Evolutionary conservation across 2,113 vertebrate species (phyloP).

Genomic region (Myrmecobius fasciatus): DNA sequence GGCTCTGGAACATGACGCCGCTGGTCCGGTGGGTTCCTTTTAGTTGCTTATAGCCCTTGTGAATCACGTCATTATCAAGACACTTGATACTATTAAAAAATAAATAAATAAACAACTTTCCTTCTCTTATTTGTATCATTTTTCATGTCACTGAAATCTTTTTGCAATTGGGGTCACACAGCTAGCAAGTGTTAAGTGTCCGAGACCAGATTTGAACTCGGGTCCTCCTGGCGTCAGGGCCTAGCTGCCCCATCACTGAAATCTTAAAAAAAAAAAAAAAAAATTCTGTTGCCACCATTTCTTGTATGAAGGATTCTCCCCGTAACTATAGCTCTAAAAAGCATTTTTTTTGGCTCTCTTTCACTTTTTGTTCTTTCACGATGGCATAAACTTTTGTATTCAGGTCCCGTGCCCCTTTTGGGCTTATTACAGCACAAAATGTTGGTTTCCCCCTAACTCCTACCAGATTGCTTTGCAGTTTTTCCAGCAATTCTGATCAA

Average conservation of each 20-base stretch:
- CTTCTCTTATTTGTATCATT: neutral
- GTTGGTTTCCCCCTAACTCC: neutral
- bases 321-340: neutral
- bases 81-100: neutral
- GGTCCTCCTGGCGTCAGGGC: too few species aligned
- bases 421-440: neutral
- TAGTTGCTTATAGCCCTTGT: neutral
- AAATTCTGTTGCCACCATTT: neutral
- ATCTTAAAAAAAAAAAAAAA: too few species aligned
- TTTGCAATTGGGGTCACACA: too few species aligned
- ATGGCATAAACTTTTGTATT: neutral
- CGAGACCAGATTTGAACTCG: too few species aligned
- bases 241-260: too few species aligned
- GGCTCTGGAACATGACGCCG: too few species aligned
- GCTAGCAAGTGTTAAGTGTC: too few species aligned
- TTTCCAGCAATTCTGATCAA: neutral
- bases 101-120: neutral
- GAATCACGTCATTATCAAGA: neutral
- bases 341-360: neutral
- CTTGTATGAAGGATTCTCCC: neutral
- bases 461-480: neutral
- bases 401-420: neutral
- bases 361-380: neutral
- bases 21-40: neutral
- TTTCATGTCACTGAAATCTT: neutral